A percentile compares a stretch with the other conserved stretches of the same genome.
These are phyloP conservation scores for Acropora yongei DNA, from an alignment of 64 coral and sea anemone genomes.

Conservation along the genomic window DNA sequence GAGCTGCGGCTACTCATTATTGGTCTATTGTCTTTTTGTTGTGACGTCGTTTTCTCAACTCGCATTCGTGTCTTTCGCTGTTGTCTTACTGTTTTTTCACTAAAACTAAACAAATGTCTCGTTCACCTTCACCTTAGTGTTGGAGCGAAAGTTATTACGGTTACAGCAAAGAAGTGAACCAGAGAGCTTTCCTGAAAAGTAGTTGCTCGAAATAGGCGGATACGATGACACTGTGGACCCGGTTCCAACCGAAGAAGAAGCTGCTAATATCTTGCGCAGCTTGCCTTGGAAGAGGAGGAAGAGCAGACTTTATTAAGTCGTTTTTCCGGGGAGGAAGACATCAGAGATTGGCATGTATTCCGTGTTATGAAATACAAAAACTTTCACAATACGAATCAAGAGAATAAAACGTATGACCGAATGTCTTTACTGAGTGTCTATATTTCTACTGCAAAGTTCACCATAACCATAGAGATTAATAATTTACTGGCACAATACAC, in stretches of 20 bases:
- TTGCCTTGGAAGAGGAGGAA: neutral
- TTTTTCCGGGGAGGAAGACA: neutral
- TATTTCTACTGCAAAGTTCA: neutral
- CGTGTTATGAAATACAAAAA: neutral
- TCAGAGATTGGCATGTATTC: conserved; percentile 2
- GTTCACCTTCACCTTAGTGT: neutral
- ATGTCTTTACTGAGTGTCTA: neutral
- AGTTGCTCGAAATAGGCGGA: neutral
- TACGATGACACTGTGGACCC: conserved; percentile 32
- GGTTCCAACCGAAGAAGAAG: conserved; percentile 41
- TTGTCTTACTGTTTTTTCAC: neutral
- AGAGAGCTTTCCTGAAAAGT: neutral
- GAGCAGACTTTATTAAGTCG: conserved; percentile 15
- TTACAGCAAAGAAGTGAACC: neutral
- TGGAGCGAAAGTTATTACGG: neutral
- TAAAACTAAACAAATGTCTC: neutral
- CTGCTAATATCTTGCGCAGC: neutral
- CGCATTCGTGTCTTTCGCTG: neutral
- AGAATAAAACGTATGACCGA: neutral
- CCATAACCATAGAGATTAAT: too few relatives aligned
- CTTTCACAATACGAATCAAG: too few relatives aligned
- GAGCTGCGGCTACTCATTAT: neutral
- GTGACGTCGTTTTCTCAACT: conserved; percentile 35
- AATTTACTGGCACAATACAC: too few relatives aligned
- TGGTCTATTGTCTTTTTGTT: neutral